Evolutionary conservation across 2,888 invertebrate genomes (phyloP).

Genomic region (Ceramica pisi): DNA sequence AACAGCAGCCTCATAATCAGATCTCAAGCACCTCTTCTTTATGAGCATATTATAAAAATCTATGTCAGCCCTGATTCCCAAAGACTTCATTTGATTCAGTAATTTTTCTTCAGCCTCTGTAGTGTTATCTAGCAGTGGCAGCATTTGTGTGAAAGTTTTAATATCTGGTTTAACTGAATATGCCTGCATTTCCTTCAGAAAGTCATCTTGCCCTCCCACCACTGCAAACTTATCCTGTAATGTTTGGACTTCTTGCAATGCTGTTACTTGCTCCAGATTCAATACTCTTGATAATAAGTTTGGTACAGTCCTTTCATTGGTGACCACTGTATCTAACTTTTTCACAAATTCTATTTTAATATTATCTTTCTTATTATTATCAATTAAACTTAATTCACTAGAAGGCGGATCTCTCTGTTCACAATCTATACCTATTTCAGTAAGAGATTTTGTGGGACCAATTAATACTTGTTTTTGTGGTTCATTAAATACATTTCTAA

Average conservation of each 20-base stretch:
- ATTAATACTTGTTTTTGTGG: constrained; percentile 45
- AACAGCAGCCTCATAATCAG: constrained; percentile 93
- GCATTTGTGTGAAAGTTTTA: constrained; percentile 94
- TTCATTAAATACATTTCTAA: constrained; percentile 18
- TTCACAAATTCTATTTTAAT: constrained; percentile 68
- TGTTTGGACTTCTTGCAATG: constrained; percentile 90
- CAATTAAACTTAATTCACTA: constrained; percentile 30
- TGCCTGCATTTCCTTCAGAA: constrained; percentile 93
- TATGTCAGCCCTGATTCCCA: constrained; percentile 93
- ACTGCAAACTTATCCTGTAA: constrained; percentile 93
- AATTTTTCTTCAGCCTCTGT: constrained; percentile 93
- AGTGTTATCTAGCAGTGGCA: constrained; percentile 93
- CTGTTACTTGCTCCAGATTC: constrained; percentile 91
- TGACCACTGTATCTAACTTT: constrained; percentile 54
- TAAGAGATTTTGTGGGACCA: constrained; percentile 14
- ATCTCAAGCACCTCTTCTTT: constrained; percentile 93
- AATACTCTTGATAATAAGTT: constrained; percentile 92
- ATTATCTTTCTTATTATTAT: constrained; percentile 51
- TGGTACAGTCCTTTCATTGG: constrained; percentile 85
- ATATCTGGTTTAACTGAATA: constrained; percentile 93
- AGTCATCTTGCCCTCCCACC: constrained; percentile 95
- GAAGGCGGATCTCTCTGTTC: neutral
- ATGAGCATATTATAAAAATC: constrained; percentile 97
- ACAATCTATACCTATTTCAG: neutral
- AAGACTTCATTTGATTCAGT: constrained; percentile 91